Base-by-base conservation (phyloP, 2,888 invertebrate species). In the Dynastes hyllus region DNA sequence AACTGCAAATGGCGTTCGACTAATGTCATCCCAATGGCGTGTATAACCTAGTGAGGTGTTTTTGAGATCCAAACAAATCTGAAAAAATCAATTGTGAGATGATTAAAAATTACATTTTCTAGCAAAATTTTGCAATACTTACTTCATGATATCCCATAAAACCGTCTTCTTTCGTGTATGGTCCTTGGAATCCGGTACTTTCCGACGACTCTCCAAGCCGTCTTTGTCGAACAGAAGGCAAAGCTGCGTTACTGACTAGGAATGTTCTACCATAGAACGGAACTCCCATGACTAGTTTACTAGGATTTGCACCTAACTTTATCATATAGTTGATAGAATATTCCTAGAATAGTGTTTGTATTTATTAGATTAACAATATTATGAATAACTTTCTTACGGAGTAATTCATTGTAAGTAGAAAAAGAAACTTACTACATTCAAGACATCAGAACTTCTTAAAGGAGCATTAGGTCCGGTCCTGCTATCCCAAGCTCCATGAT, bases 131-230 rank as follows among this genome's bases (percentile, higher is more conserved):
- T 65, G 45, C 13, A 40, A 37, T 77, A 79, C 83, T 86, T 86
- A 95, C 95, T 92, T 97, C 97, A 87, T 97, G 96, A 86, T 95
- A 97, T 1, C 97, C 97, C 89, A 97, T 92, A 83, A 96, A 96
- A 0, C 97, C 97, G 83, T 93, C 92, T 87, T 96, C 95, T 22
- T 92, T 91, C 0, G 95, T 96, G 82, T 90, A 95, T 0, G 95
- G 95, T 1, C 97, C 97, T 82, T 92, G 92, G 86, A 95, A 95
- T 0, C 95, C 95, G 5, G 88, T 88, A 22, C 90, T 90, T 79
- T 91, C 89, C 0, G 92, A 92, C 0, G 89, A 81, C 0, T 91
- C 86, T 0, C 93, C 93, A 27, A 94, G 90, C 81, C 84, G 90
- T 84, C 78, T 91, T 79, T 85, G 86, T 63, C 83, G 82, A 58